Conservation (phyloP, 2,797 vertebrate species). For the Tragelaphus eurycerus region DNA sequence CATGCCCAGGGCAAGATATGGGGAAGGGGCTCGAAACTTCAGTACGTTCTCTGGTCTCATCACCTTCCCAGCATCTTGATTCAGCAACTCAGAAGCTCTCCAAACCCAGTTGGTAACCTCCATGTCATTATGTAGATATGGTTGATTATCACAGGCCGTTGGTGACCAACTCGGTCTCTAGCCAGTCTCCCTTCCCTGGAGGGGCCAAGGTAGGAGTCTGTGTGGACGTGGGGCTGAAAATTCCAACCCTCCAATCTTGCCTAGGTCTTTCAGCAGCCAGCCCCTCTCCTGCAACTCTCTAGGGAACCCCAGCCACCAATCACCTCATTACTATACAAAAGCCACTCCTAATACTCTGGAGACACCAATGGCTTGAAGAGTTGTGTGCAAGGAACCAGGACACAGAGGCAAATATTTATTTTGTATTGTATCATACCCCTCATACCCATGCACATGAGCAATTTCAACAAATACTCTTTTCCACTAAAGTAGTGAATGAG, state of each 20-base stretch:
- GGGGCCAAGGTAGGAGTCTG: background rate
- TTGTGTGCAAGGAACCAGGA: background rate
- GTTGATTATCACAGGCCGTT: background rate
- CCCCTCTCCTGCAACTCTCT: background rate
- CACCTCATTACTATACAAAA: slow-evolving; percentile 32
- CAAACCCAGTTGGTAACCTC: background rate
- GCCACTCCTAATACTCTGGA: background rate
- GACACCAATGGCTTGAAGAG: background rate
- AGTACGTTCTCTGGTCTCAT: background rate
- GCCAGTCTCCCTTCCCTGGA: background rate
- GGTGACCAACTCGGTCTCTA: background rate
- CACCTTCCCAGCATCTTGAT: background rate
- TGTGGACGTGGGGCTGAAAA: background rate
- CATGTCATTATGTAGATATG: background rate
- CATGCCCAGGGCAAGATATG: background rate
- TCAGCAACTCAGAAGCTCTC: background rate
- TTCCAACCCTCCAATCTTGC: background rate
- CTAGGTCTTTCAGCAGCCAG: background rate
- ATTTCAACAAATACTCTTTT: background rate
- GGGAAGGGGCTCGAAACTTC: fast-evolving
- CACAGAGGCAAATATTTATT: background rate
- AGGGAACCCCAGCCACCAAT: background rate
- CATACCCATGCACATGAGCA: background rate
- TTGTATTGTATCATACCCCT: background rate
- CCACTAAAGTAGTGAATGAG: background rate